Evolutionary conservation across 2,888 invertebrate species (phyloP).

Genomic region (Andricus curvator): DNA sequence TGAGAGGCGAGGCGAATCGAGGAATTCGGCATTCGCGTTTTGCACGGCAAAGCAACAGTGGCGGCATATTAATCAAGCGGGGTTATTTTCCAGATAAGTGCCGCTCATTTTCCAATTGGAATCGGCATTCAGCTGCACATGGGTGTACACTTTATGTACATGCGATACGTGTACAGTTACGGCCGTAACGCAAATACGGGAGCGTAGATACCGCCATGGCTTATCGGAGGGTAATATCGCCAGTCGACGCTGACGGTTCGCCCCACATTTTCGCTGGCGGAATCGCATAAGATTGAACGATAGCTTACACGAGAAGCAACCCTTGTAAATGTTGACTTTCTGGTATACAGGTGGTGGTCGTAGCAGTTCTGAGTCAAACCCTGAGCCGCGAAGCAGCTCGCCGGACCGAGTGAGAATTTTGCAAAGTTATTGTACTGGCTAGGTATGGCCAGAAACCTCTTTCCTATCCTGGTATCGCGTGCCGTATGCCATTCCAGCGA

Average conservation of each 20-base stretch:
- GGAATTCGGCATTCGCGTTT: slow-evolving; percentile 10
- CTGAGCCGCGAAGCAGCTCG: slow-evolving; percentile 1
- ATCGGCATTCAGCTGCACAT: background rate
- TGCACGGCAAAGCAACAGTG: slow-evolving; percentile 1
- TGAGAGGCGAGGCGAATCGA: slow-evolving; percentile 6
- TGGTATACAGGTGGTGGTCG: slow-evolving; percentile 40
- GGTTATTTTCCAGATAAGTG: slow-evolving; percentile 29
- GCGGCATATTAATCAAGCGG: slow-evolving; percentile 16
- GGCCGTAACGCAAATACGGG: slow-evolving; percentile 47
- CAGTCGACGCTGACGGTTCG: slow-evolving; percentile 59
- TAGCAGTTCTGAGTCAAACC: slow-evolving; percentile 35
- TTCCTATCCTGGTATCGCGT: slow-evolving; percentile 60
- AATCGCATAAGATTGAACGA: slow-evolving; percentile 74
- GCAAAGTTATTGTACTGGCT: slow-evolving; percentile 62
- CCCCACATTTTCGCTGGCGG: slow-evolving; percentile 71
- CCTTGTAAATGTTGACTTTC: slow-evolving; percentile 24
- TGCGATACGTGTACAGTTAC: slow-evolving; percentile 21
- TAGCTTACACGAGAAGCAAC: slow-evolving; percentile 67
- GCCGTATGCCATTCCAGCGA: slow-evolving; percentile 57
- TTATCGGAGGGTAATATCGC: slow-evolving; percentile 64
- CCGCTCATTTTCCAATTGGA: slow-evolving; percentile 28
- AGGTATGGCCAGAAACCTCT: slow-evolving; percentile 45
- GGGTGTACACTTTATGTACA: background rate
- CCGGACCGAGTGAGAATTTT: slow-evolving; percentile 61
- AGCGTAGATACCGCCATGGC: slow-evolving; percentile 48